These are phyloP conservation scores for Carassius auratus DNA, from an alignment of 2,113 vertebrate genomes.

Conservation along the genomic window DNA sequence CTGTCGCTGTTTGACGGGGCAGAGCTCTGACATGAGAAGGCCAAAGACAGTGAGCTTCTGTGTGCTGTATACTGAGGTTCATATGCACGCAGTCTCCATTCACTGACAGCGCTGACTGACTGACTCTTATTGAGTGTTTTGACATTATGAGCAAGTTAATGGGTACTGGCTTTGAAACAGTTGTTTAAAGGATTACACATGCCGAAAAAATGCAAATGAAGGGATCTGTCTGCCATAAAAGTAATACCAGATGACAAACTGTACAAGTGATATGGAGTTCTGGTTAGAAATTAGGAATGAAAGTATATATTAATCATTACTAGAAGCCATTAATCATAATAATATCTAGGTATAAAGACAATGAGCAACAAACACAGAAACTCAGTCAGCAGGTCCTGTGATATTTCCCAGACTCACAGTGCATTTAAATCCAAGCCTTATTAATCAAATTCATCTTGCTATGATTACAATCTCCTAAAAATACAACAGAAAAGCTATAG, in stretches of 20 bases:
- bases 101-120: background rate
- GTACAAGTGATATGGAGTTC: background rate
- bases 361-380: background rate
- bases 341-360: background rate
- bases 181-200: background rate
- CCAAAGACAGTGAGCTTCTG: constrained; percentile 39
- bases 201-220: background rate
- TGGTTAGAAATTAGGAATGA: background rate
- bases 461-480: background rate
- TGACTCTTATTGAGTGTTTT: background rate
- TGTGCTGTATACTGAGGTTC: too few relatives aligned
- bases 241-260: background rate
- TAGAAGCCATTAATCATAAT: background rate
- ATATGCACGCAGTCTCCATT: background rate
- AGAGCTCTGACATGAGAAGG: constrained; percentile 5
- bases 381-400: constrained; percentile 14
- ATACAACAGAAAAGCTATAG: background rate
- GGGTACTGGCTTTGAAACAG: constrained; percentile 5
- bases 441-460: background rate
- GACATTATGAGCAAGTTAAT: background rate
- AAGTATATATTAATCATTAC: constrained; percentile 19
- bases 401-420: constrained; percentile 1
- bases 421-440: background rate
- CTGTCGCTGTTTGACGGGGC: constrained; percentile 4
- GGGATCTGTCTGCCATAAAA: background rate